Evolutionary conservation across 2,113 vertebrate genomes (phyloP).

Genomic region (Pimephales promelas): DNA sequence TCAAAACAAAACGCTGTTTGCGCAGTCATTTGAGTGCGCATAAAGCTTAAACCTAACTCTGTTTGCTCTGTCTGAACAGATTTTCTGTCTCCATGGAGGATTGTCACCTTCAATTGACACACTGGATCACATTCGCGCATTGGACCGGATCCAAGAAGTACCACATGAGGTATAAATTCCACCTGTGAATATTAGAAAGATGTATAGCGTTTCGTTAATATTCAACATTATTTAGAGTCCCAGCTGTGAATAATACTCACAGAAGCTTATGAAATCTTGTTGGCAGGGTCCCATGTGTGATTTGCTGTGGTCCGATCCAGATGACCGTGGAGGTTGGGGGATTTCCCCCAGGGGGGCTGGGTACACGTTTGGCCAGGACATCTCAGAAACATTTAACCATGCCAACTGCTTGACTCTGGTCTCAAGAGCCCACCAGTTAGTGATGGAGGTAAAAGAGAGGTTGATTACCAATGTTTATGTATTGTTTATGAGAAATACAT

Average conservation of each 20-base stretch:
- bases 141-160: constrained; percentile 98
- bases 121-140: constrained; percentile 96
- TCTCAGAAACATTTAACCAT: constrained; percentile 98
- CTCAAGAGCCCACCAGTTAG: constrained; percentile 97
- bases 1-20: background rate
- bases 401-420: constrained; percentile 97
- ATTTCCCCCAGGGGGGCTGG: constrained; percentile 79
- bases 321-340: constrained; percentile 79
- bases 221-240: background rate
- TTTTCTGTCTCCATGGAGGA: constrained; percentile 97
- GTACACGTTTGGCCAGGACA: constrained; percentile 95
- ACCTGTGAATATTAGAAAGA: background rate
- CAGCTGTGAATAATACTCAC: background rate
- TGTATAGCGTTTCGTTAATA: background rate
- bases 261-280: background rate
- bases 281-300: constrained; percentile 97
- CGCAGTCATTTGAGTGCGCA: background rate
- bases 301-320: constrained; percentile 85
- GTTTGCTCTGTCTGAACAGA: constrained; percentile 71
- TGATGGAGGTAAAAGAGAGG: constrained; percentile 88
- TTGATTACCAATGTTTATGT: background rate
- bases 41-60: background rate
- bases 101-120: constrained; percentile 98
- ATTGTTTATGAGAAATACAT: too few species aligned
- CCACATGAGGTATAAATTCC: constrained; percentile 89